These are phyloP conservation scores for Cremastinae sp. DNA, from an alignment of 2,888 invertebrate species.

Conservation along the genomic window DNA sequence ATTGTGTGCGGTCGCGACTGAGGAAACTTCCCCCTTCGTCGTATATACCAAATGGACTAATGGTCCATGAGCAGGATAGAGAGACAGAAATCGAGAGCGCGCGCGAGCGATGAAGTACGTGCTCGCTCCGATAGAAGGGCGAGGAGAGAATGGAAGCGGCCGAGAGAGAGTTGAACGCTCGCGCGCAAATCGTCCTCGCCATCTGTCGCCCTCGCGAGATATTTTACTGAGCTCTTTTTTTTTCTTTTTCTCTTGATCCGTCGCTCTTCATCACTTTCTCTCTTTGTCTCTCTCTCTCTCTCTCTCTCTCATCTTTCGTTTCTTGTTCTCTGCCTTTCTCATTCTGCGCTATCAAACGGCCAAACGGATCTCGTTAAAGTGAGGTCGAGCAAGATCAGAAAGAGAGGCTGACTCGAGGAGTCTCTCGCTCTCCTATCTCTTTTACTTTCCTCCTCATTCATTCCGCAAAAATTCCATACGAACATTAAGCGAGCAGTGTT, in stretches of 20 bases:
- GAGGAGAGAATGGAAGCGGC: conserved; percentile 32
- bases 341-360: conserved; percentile 45
- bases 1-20: conserved; percentile 18
- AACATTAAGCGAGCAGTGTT: conserved; percentile 8
- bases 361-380: conserved; percentile 67
- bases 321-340: conserved; percentile 7
- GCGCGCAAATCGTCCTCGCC: conserved; percentile 61
- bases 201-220: conserved; percentile 59
- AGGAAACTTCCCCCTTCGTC: conserved; percentile 39
- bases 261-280: neutral
- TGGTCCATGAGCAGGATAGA: conserved; percentile 55
- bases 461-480: conserved; percentile 29
- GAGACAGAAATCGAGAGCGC: conserved; percentile 58
- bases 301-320: conserved; percentile 7
- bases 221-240: conserved; percentile 25
- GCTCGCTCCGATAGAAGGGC: conserved; percentile 27
- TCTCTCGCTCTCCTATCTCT: conserved; percentile 35
- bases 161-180: conserved; percentile 48
- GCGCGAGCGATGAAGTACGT: conserved; percentile 33
- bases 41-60: conserved; percentile 56
- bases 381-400: conserved; percentile 53
- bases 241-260: conserved; percentile 1
- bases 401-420: conserved; percentile 29
- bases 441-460: conserved; percentile 20
- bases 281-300: conserved; percentile 1